Conservation (phyloP, 1,140 invertebrate genomes). For the Prorops nasuta region DNA sequence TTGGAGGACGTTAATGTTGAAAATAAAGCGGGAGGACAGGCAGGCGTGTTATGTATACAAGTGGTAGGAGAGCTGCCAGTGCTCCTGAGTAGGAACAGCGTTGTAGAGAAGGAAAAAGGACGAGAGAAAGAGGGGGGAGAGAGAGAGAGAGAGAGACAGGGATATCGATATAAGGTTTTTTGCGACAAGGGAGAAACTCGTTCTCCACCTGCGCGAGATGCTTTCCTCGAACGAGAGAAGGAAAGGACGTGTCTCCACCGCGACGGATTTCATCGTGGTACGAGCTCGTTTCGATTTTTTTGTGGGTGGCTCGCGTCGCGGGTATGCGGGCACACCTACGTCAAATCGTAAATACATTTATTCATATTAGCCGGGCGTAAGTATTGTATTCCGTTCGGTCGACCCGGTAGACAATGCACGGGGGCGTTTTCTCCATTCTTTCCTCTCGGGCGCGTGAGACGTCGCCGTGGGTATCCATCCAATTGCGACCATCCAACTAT, state of each 20-base stretch:
- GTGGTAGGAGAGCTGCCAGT: no score
- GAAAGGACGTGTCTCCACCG: neutral
- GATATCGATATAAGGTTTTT: neutral
- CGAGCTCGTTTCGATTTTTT: slow-evolving; percentile 8
- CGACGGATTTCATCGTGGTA: neutral
- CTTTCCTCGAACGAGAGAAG: neutral
- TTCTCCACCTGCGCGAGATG: neutral
- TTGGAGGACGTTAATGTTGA: no score
- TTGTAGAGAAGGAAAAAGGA: no score
- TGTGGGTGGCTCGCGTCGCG: slow-evolving; percentile 25
- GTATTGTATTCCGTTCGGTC: slow-evolving; percentile 42
- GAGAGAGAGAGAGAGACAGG: neutral
- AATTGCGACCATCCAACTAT: no score
- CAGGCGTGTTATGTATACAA: no score
- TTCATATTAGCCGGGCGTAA: slow-evolving; percentile 39
- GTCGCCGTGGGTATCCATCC: no score
- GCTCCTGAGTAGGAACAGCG: no score
- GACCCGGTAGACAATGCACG: slow-evolving; percentile 37
- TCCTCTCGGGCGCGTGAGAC: no score
- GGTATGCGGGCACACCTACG: slow-evolving; percentile 36
- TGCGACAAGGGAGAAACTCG: neutral
- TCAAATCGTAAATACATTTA: slow-evolving; percentile 42
- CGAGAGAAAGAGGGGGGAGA: no score
- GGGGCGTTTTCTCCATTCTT: slow-evolving; percentile 24
- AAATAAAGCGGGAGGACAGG: no score